Conservation (phyloP, 2,888 invertebrate genomes). For the Dyspetes luteomarginatus region DNA sequence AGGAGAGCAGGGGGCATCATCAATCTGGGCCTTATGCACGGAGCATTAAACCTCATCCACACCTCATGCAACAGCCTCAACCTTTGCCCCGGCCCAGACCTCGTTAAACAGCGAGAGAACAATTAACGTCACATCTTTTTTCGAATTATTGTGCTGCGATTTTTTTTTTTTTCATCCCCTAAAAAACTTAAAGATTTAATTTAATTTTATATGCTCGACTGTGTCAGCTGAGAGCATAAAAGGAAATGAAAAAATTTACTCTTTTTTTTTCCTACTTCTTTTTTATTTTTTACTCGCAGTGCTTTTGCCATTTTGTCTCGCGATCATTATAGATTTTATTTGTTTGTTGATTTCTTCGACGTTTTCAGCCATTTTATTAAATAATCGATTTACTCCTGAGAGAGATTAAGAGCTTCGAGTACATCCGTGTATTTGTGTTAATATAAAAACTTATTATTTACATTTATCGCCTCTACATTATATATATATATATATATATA, state of each 20-base stretch:
- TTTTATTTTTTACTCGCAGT: slow-evolving; percentile 27
- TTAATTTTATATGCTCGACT: neutral
- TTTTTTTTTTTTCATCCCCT: no score
- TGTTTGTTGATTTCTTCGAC: slow-evolving; percentile 50
- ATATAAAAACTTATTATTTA: neutral
- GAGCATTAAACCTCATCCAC: slow-evolving; percentile 84
- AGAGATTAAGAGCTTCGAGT: slow-evolving; percentile 6
- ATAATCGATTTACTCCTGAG: slow-evolving; percentile 26
- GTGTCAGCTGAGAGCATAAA: neutral
- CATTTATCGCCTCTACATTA: no score
- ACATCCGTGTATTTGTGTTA: neutral
- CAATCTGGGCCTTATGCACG: slow-evolving; percentile 85
- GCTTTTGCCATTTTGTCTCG: slow-evolving; percentile 53
- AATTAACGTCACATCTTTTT: neutral
- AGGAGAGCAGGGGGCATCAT: slow-evolving; percentile 89
- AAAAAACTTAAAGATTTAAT: no score
- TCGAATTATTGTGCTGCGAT: slow-evolving; percentile 14
- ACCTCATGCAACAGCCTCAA: slow-evolving; percentile 77
- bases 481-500: slow-evolving; percentile 19
- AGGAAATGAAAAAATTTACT: no score
- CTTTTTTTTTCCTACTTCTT: neutral
- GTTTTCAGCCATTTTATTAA: slow-evolving; percentile 56
- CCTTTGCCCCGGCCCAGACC: slow-evolving; percentile 82
- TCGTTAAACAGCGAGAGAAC: no score
- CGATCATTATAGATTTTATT: slow-evolving; percentile 47